Percentiles rank a stretch among this genome's conserved stretches.
Conservation (phyloP, 2,888 invertebrate species). For the Lycophotia porphyrea region DNA sequence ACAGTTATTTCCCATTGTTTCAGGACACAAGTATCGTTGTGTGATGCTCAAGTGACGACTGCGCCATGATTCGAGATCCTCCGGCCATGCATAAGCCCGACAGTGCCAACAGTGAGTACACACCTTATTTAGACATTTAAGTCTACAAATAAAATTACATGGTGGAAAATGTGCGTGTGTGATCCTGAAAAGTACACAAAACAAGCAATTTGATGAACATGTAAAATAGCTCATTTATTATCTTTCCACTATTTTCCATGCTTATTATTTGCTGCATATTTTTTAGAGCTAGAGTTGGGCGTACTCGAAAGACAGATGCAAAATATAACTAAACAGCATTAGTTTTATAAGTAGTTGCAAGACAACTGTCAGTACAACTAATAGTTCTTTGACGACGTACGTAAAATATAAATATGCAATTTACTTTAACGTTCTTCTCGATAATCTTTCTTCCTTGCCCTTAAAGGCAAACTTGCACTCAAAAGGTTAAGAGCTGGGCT, state of each 20-base stretch:
- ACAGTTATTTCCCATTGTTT: constrained; percentile 74
- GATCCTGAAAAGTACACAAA: constrained; percentile 3
- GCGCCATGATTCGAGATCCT: constrained; percentile 89
- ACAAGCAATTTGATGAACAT: not conserved
- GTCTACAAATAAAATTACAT: not conserved
- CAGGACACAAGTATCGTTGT: constrained; percentile 74
- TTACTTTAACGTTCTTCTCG: not conserved
- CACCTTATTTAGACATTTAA: not conserved
- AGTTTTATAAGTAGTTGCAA: not conserved
- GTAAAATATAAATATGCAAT: not conserved
- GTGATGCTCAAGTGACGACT: constrained; percentile 86
- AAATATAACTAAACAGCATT: not conserved
- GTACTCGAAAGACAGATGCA: not conserved
- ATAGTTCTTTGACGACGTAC: not conserved
- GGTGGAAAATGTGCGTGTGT: not conserved
- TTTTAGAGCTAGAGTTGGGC: not conserved
- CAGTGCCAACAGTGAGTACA: constrained; percentile 83
- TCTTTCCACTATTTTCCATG: not conserved
- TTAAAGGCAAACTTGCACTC: constrained; percentile 17
- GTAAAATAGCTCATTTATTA: not conserved
- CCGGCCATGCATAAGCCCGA: constrained; percentile 90
- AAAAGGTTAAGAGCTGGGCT: constrained; percentile 28
- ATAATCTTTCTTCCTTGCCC: constrained; percentile 3
- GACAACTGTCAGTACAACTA: not conserved
- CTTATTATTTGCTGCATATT: not conserved